Evolutionary conservation across 2,797 vertebrate genomes (phyloP).

Genomic region (Lutjanus campechanus): DNA sequence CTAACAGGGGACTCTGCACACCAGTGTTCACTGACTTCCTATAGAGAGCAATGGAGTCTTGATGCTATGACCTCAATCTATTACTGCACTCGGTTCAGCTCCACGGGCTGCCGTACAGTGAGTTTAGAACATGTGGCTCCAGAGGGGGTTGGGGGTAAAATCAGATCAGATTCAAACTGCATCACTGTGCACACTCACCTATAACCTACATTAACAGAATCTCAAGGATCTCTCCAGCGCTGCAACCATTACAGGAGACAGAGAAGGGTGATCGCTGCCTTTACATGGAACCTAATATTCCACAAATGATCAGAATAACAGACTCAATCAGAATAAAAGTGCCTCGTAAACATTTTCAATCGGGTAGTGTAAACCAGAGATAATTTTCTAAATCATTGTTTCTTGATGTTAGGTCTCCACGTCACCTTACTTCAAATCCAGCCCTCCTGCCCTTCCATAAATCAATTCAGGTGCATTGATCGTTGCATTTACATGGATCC

Average conservation of each 20-base stretch:
- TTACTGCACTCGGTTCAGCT: conserved; percentile 34
- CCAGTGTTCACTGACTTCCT: conserved; percentile 7
- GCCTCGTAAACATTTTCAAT: too few species aligned
- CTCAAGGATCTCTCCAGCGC: neutral
- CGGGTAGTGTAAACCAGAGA: too few species aligned
- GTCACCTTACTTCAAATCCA: too few species aligned
- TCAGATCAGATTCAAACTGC: conserved; percentile 17
- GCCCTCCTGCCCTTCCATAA: too few species aligned
- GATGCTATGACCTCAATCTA: conserved; percentile 55
- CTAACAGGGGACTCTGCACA: too few species aligned
- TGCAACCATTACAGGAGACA: neutral
- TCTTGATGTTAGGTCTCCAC: too few species aligned
- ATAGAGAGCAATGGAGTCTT: conserved; percentile 17
- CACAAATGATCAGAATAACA: too few species aligned
- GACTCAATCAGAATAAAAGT: too few species aligned
- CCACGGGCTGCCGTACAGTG: neutral
- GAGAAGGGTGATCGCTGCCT: neutral
- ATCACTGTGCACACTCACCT: conserved; percentile 8
- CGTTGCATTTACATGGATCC: too few species aligned
- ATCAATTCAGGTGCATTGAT: too few species aligned
- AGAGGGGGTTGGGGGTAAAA: neutral
- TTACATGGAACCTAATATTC: too few species aligned
- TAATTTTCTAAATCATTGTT: too few species aligned
- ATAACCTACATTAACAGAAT: neutral
- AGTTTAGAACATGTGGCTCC: conserved; percentile 20